Conservation (phyloP, 2,113 vertebrate species). For the Gallinago paraguaiae region DNA sequence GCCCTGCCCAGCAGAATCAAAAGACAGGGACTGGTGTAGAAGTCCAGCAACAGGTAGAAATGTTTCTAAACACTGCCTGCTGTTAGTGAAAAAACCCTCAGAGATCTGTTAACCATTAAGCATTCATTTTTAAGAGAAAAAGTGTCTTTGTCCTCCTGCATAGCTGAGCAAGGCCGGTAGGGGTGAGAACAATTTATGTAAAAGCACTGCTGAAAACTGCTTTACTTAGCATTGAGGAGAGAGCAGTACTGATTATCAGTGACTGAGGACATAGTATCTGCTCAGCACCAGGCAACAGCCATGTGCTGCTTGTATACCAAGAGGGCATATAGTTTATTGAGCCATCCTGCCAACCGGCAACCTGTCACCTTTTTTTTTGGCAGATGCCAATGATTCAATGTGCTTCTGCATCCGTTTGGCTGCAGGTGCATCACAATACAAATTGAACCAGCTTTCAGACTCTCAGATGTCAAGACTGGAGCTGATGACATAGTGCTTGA, state of each 20-base stretch:
- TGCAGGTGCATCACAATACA: background rate
- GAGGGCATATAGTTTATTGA: background rate
- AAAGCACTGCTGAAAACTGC: background rate
- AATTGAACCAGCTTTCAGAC: background rate
- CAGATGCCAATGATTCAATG: background rate
- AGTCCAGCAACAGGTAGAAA: background rate
- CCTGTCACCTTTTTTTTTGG: background rate
- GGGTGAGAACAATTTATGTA: background rate
- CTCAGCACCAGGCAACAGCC: background rate
- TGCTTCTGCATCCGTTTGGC: background rate
- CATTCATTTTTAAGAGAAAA: background rate
- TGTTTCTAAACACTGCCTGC: background rate
- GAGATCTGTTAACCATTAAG: background rate
- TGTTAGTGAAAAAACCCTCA: background rate
- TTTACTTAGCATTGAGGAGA: background rate
- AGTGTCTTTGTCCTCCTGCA: background rate
- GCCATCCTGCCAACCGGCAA: background rate
- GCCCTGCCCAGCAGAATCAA: background rate
- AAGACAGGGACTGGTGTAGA: background rate
- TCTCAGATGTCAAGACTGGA: background rate
- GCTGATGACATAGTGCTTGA: background rate
- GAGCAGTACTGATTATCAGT: background rate
- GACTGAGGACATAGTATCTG: background rate
- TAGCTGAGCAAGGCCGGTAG: background rate
- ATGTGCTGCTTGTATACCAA: background rate